phyloP scores from a whole-genome alignment of 2,888 invertebrate species.

The Hyles lineata region DNA sequence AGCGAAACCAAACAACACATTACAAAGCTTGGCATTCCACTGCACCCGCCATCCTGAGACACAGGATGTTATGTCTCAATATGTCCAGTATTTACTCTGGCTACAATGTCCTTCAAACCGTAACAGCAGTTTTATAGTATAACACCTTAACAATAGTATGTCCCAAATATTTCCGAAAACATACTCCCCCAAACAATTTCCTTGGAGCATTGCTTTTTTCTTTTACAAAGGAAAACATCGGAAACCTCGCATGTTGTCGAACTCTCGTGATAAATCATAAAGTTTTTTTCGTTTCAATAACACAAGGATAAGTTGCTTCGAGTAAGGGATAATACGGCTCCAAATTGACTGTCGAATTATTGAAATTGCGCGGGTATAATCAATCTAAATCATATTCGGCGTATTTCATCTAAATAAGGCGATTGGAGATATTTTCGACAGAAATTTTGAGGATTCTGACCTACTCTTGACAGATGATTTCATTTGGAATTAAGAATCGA shows the following conservation, averaged over 20 bases:
- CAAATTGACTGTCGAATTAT: conserved; percentile 14
- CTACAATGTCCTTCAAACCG: no score
- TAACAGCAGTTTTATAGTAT: no score
- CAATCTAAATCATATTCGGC: not conserved
- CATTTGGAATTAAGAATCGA: not conserved
- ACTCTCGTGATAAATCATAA: conserved; percentile 20
- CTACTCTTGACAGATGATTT: not conserved
- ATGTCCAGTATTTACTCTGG: no score
- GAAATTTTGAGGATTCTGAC: no score
- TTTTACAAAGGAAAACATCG: conserved; percentile 11
- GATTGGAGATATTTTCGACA: no score
- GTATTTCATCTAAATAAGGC: no score
- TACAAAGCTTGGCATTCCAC: no score
- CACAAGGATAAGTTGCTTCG: not conserved
- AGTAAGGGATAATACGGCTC: not conserved
- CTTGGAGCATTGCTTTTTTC: conserved; percentile 33
- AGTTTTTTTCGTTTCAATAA: conserved; percentile 15
- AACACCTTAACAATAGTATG: not conserved
- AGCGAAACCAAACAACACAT: no score
- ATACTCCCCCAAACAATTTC: conserved; percentile 1
- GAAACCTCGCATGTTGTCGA: conserved; percentile 6
- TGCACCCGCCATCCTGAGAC: no score
- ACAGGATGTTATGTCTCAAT: no score
- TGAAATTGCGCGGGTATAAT: not conserved
- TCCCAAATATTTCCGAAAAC: not conserved